Base-by-base conservation (phyloP, 2,888 invertebrate genomes). In the Melipona beecheii region DNA sequence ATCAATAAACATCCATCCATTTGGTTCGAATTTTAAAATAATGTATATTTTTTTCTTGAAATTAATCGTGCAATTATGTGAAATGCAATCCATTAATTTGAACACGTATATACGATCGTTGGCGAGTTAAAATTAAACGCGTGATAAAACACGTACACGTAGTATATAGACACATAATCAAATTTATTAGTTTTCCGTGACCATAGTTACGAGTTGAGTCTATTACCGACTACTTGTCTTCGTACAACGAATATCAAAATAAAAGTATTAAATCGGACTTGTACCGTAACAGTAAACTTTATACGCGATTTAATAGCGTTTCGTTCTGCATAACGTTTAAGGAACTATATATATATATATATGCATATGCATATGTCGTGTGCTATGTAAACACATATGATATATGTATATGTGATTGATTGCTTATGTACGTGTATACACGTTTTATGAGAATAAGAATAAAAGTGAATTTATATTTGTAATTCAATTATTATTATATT, bases 191-290 rank as follows among this genome's bases (percentile, higher is more conserved):
- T 49, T 13, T 27, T 17, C 1, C 1, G 72, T 78, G 11, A 31
- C 77, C 77, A 78, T 78, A 54, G 77, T 65, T 73, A 78, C 77
- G 50, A 31, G 21, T n/a, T 2, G 27, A 21, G 9, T 43, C 43
- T 9, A 2, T 43, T 43, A 43, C 43, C 3, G 50, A 19, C 50
- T 50, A 60, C 9, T 60, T 17, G 60, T 19, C 24, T 17, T 24
- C 24, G 3, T 60, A 9, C 6, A 24, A 60, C 9, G 0, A 31
- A 64, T 62, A 19, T 11, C 17, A 31, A 5, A 2, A 11, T 21
- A 21, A 21, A 27, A 9, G 6, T 58, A 15, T 17, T 6, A 17
- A 31, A 21, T 31, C 11, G 0, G 2, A 27, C 27, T 31, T 21
- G 13, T 64, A 43, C 21, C 21, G 2, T 21, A 31, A 64, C 2